A percentile compares a stretch with the other conserved stretches of the same genome.
Conservation (phyloP, 1,140 invertebrate genomes). For the Eumeta japonica region DNA sequence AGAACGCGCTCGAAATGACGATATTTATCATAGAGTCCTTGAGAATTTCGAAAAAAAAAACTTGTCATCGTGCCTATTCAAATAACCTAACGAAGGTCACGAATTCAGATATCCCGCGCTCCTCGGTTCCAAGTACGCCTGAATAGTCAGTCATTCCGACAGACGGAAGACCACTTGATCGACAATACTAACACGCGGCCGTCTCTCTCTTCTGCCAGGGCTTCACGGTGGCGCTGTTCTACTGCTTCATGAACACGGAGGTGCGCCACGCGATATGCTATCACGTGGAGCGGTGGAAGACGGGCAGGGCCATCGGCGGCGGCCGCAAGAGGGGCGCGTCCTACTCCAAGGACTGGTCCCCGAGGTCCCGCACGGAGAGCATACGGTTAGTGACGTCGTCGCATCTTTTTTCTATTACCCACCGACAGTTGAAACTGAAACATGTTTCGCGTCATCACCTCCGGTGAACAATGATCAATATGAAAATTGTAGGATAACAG, state of each 20-base stretch:
- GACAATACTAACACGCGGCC: too few relatives aligned
- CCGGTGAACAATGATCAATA: background rate
- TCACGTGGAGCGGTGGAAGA: slow-evolving; percentile 78
- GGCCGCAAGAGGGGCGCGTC: slow-evolving; percentile 64
- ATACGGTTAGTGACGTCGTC: slow-evolving; percentile 75
- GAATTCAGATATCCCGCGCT: too few relatives aligned
- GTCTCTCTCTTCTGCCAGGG: slow-evolving; percentile 67
- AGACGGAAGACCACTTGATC: too few relatives aligned
- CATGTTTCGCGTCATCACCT: background rate
- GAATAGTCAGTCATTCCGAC: too few relatives aligned
- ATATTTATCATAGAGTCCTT: too few relatives aligned
- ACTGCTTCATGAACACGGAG: slow-evolving; percentile 91
- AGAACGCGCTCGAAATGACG: too few relatives aligned
- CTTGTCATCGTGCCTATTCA: too few relatives aligned
- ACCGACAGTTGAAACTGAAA: too few relatives aligned
- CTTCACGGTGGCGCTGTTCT: slow-evolving; percentile 82
- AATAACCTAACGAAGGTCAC: too few relatives aligned
- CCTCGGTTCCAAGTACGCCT: too few relatives aligned
- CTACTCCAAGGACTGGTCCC: slow-evolving; percentile 75
- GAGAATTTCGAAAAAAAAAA: too few relatives aligned
- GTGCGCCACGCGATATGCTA: slow-evolving; percentile 82
- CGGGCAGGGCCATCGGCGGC: slow-evolving; percentile 62
- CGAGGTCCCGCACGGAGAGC: slow-evolving; percentile 75
- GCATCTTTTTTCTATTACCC: too few relatives aligned
- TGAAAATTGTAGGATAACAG: background rate